Conservation (phyloP, 2,113 vertebrate genomes). For the Solenodon paradoxus region DNA sequence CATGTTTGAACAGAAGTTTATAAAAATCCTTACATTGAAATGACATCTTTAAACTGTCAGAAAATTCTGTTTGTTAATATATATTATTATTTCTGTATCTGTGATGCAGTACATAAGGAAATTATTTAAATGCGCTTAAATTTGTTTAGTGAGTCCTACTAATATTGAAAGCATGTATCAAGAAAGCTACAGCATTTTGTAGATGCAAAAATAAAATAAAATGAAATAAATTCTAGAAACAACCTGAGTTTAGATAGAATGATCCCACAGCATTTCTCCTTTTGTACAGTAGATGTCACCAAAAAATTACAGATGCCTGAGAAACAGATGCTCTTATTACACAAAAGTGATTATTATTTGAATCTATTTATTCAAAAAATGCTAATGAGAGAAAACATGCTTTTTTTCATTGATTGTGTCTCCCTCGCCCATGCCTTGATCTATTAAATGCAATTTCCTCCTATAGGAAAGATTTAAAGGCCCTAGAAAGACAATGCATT, state of each 20-base stretch:
- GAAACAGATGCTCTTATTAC: background rate
- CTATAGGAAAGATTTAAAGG: background rate
- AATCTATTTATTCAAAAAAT: background rate
- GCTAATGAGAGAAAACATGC: background rate
- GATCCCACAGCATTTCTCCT: background rate
- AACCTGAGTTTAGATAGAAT: background rate
- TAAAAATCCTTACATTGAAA: background rate
- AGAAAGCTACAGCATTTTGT: background rate
- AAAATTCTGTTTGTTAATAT: background rate
- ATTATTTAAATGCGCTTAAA: background rate
- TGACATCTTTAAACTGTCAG: background rate
- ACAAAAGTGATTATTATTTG: background rate
- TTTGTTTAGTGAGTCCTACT: background rate
- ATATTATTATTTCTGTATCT: background rate
- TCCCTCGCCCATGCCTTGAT: background rate
- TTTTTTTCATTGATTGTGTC: background rate
- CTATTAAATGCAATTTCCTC: background rate
- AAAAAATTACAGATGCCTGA: slow-evolving; percentile 40
- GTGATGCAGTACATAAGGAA: background rate
- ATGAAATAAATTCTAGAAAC: background rate
- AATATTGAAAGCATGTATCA: background rate
- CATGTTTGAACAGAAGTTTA: background rate
- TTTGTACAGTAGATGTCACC: slow-evolving; percentile 69
- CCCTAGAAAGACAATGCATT: background rate
- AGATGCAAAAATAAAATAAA: background rate